phyloP scores from a whole-genome alignment of 2,797 vertebrate genomes.

The Pyrrhura leucotis region DNA sequence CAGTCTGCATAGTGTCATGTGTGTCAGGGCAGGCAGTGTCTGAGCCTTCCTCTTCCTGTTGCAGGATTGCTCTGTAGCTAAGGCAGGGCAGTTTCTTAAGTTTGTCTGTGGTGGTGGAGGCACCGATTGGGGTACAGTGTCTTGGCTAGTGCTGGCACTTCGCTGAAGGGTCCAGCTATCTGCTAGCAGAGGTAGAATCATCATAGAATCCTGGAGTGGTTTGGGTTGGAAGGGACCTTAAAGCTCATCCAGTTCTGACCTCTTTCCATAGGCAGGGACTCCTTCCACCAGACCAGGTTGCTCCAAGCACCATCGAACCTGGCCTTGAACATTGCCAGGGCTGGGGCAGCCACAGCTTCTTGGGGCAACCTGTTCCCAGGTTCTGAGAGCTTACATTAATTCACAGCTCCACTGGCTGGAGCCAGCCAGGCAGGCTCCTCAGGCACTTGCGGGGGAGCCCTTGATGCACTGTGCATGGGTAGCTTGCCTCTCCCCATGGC shows the following conservation, averaged over 20 bases:
- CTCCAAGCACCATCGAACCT: neutral
- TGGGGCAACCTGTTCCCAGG: neutral
- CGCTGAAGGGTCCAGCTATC: neutral
- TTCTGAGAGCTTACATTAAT: rapidly evolving
- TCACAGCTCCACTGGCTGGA: rapidly evolving
- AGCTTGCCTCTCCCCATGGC: neutral
- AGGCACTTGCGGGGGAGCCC: neutral
- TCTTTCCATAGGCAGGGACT: neutral
- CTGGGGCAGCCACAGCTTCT: neutral
- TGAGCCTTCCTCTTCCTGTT: neutral
- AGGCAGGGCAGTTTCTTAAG: rapidly evolving
- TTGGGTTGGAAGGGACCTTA: neutral
- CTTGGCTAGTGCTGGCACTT: neutral
- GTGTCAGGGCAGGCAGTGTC: rapidly evolving
- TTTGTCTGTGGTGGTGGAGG: neutral
- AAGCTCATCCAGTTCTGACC: neutral
- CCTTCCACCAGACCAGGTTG: neutral
- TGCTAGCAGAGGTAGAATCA: neutral
- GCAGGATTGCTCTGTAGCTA: neutral
- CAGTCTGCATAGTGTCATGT: rapidly evolving
- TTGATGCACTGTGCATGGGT: rapidly evolving
- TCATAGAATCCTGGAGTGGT: neutral
- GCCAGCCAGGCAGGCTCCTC: neutral
- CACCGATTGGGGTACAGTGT: neutral
- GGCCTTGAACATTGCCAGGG: neutral